Evolutionary conservation across 2,888 invertebrate species (phyloP).

Genomic region (Catocala fraxini): DNA sequence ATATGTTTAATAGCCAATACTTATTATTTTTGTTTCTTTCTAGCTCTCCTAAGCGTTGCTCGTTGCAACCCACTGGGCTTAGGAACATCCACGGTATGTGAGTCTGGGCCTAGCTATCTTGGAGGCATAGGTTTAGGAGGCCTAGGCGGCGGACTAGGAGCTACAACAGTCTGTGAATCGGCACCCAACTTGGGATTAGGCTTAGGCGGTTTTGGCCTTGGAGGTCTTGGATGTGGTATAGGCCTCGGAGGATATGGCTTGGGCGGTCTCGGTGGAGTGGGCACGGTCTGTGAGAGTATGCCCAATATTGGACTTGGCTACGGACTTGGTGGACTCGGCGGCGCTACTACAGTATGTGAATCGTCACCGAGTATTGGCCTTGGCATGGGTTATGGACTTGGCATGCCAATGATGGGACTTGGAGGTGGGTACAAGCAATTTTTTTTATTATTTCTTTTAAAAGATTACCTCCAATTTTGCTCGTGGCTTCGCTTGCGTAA

Average conservation of each 20-base stretch:
- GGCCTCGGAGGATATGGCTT: constrained; percentile 1
- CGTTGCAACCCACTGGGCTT: constrained; percentile 63
- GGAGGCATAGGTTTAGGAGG: not conserved
- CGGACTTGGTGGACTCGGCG: constrained; percentile 3
- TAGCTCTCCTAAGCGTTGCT: constrained; percentile 64
- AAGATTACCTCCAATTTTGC: no score
- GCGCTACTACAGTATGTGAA: not conserved
- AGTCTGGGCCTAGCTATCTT: constrained; percentile 44
- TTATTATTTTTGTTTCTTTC: constrained; percentile 16
- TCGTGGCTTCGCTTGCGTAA: no score
- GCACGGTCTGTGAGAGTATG: not conserved
- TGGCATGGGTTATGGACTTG: not conserved
- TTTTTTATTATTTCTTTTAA: no score
- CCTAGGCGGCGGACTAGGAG: constrained; percentile 6
- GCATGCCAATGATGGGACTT: not conserved
- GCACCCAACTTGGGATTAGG: constrained; percentile 6
- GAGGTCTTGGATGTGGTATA: not conserved
- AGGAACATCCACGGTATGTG: constrained; percentile 59
- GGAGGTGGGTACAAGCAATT: not conserved
- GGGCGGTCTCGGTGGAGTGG: not conserved
- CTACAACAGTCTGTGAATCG: constrained; percentile 14
- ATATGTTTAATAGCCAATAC: no score
- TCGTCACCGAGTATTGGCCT: not conserved
- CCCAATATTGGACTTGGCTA: not conserved
- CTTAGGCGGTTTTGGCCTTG: constrained; percentile 1